Conservation (phyloP, 2,797 vertebrate genomes). For the Podargus strigoides region DNA sequence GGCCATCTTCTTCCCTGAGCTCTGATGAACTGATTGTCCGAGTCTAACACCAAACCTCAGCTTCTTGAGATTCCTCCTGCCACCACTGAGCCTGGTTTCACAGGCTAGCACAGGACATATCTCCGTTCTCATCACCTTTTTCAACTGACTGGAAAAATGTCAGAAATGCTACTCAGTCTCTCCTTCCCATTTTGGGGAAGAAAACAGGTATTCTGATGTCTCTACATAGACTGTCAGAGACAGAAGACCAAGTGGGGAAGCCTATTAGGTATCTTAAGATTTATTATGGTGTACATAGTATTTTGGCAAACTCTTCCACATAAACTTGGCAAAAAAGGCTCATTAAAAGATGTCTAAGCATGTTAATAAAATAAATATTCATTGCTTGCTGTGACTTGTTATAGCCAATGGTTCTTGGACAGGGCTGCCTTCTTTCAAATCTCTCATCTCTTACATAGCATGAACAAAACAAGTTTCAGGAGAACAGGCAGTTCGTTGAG, state of each 20-base stretch:
- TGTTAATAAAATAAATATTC: not conserved
- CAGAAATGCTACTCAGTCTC: not conserved
- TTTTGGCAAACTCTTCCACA: not conserved
- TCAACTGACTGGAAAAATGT: not conserved
- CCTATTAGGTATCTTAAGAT: not conserved
- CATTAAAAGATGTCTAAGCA: not conserved
- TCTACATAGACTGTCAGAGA: not conserved
- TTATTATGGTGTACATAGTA: not conserved
- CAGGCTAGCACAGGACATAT: not conserved
- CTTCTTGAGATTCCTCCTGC: not conserved
- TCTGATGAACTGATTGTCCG: not conserved
- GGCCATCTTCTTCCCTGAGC: not conserved
- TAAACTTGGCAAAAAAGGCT: not conserved
- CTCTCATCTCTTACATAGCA: not conserved
- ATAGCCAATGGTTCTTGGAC: not conserved
- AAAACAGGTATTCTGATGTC: not conserved
- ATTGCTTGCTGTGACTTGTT: not conserved
- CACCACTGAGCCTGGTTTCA: not conserved
- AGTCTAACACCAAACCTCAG: not conserved
- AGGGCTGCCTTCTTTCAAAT: not conserved
- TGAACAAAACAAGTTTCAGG: constrained; percentile 1
- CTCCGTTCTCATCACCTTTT: not conserved
- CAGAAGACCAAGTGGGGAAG: not conserved
- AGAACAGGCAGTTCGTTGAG: not conserved
- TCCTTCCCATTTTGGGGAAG: not conserved